Evolutionary conservation across 2,888 invertebrate genomes (phyloP), one percentile per base, ranked within the genome.

Genomic region (Callinectes sapidus): DNA sequence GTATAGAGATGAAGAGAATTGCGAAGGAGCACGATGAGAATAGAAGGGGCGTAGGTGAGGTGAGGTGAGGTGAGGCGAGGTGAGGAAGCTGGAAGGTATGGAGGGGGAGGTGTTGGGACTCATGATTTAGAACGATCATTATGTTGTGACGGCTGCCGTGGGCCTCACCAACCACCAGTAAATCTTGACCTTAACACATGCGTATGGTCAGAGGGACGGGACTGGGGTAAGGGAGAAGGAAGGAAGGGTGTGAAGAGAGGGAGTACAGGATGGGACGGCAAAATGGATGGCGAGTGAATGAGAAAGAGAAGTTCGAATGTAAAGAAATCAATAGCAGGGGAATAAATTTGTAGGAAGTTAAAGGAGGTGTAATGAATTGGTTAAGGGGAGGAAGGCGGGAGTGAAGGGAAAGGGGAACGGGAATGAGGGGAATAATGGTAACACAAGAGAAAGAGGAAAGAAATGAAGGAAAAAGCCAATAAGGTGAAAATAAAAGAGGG

Each of bases 131-230:
- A 23, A 48, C 32, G 88, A 88, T 13, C 88, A 88, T 88, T 88
- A 88, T 88, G 88, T 88, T 88, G 88, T 88, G 88, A 88, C 54
- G 88, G 88, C 61, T 54, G 42, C 87, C n/a, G 88, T 87, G 39
- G 88, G 88, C 42, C 32, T 42, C 32, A 16, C 88, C 88, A 48
- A 88, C 88, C 88, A 88, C 54, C 88, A 28, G 87, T 87, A 88
- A 88, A 88, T 88, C 88, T 88, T 87, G 48, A 88, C 88, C 88
- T 32, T 88, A 88, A 42, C 87, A 42, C 87, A 54, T 48, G 48
- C 54, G 48, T 87, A 48, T 13, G 54, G 87, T 35, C 32, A 35
- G 42, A 54, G n/a, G 48, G 35, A 10, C 48, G 42, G 48, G 87
- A 0, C 18, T 8, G 48, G 54, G 2, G 54, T 28, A 28, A 14